Conservation (phyloP, 2,888 invertebrate genomes). For the Himalopsyche tibetana region DNA sequence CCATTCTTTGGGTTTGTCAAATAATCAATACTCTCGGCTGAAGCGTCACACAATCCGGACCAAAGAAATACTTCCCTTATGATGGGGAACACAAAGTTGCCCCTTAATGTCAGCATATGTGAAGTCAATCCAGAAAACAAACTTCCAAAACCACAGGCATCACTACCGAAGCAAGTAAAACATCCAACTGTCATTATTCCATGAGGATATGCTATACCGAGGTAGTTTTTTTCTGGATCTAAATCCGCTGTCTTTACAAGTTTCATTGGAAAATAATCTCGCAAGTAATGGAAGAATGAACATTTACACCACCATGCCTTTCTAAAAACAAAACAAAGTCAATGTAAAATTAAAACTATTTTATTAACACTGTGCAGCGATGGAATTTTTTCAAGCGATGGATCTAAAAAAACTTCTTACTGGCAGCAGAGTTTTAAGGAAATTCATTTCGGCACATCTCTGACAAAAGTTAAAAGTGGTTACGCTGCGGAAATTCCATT, state of each 20-base stretch:
- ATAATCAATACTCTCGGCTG: conserved; percentile 81
- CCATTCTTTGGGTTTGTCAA: conserved; percentile 75
- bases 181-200: conserved; percentile 90
- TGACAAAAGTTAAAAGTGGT: too few relatives aligned
- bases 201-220: conserved; percentile 94
- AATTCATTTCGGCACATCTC: too few relatives aligned
- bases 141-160: conserved; percentile 74
- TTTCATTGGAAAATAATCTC: conserved; percentile 90
- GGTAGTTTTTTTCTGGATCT: conserved; percentile 87
- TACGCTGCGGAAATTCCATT: too few relatives aligned
- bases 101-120: conserved; percentile 82
- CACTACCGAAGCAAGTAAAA: conserved; percentile 87
- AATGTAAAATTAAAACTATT: too few relatives aligned
- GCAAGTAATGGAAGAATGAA: conserved; percentile 84
- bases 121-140: conserved; percentile 81
- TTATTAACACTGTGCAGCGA: too few relatives aligned
- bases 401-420: too few relatives aligned
- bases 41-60: conserved; percentile 78
- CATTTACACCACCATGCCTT: conserved; percentile 80
- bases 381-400: too few relatives aligned
- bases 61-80: conserved; percentile 73
- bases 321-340: conserved; percentile 70
- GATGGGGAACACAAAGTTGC: conserved; percentile 80
- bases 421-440: too few relatives aligned
- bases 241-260: conserved; percentile 90